Conservation (phyloP, 2,113 vertebrate genomes). For the Nicator chloris region DNA sequence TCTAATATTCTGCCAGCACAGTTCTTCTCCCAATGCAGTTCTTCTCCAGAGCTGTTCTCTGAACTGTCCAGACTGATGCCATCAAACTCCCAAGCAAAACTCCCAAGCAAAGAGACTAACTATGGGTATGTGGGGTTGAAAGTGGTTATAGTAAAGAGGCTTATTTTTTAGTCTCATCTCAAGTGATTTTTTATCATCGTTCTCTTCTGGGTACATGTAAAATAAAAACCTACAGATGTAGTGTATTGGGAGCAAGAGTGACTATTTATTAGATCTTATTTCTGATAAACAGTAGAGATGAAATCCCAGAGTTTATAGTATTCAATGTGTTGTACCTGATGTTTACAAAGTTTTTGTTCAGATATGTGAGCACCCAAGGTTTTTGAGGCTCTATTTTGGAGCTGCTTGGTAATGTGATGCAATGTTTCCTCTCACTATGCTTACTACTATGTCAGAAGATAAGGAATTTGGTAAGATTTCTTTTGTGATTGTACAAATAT, state of each 20-base stretch:
- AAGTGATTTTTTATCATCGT: neutral
- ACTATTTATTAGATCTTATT: neutral
- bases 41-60: neutral
- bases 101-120: neutral
- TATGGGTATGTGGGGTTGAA: neutral
- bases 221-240: neutral
- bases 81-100: neutral
- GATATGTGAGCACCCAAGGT: neutral
- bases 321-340: neutral
- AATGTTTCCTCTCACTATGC: neutral
- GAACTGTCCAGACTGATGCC: neutral
- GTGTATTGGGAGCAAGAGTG: neutral
- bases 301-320: neutral
- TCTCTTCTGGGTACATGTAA: neutral
- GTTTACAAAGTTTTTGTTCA: neutral
- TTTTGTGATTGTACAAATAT: neutral
- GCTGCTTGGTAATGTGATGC: neutral
- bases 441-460: neutral
- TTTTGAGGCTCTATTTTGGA: neutral
- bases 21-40: neutral
- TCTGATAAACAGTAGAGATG: neutral
- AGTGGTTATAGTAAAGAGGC: neutral
- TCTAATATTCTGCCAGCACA: neutral
- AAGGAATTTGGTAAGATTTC: neutral
- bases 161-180: neutral